These are phyloP conservation scores for Pygocentrus nattereri DNA, from an alignment of 2,797 vertebrate species.

Conservation along the genomic window DNA sequence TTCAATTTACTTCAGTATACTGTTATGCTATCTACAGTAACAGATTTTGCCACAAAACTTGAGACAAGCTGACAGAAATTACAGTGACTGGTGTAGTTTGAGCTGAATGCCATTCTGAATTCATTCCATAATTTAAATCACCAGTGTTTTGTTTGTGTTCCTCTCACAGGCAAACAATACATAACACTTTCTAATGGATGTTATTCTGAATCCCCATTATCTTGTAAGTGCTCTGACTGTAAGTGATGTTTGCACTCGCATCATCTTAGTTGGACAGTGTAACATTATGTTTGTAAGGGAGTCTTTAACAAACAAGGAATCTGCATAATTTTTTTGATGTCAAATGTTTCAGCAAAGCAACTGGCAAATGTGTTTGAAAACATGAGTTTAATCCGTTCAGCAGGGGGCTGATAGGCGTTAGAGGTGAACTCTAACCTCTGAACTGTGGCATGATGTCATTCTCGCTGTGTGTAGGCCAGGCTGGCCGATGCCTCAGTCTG, in stretches of 20 bases:
- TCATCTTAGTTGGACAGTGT: background rate
- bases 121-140: background rate
- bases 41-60: background rate
- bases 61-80: background rate
- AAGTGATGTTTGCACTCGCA: background rate
- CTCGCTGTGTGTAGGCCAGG: constrained; percentile 85
- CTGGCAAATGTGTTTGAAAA: background rate
- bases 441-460: constrained; percentile 87
- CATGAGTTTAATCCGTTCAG: background rate
- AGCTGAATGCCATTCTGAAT: background rate
- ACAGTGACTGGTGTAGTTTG: background rate
- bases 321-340: background rate
- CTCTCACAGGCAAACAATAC: background rate
- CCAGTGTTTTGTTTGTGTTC: background rate
- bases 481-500: constrained; percentile 72
- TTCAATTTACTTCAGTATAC: no score
- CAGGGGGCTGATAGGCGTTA: background rate
- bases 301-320: background rate
- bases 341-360: background rate
- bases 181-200: background rate
- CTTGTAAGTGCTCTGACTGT: background rate
- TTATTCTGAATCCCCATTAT: background rate
- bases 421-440: constrained; percentile 74
- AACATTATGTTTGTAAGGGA: background rate
- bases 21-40: no score